Evolutionary conservation across 2,113 vertebrate genomes (phyloP).

Genomic region (Centropristis striata): DNA sequence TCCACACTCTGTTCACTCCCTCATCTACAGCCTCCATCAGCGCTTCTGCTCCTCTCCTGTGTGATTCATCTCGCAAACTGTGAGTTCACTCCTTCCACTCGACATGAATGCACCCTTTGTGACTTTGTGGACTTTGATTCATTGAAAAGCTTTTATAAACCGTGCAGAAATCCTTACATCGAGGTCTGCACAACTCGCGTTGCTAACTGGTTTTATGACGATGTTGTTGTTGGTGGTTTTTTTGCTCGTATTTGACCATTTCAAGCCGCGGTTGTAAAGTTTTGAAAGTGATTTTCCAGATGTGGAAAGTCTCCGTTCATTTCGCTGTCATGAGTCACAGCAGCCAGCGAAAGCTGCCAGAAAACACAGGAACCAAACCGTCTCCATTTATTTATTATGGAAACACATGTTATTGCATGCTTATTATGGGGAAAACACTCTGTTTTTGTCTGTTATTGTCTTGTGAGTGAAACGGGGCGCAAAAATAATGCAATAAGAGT

Average conservation of each 20-base stretch:
- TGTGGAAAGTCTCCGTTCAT: constrained; percentile 29
- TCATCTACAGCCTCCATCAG: constrained; percentile 44
- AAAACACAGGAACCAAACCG: neutral
- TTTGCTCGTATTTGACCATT: neutral
- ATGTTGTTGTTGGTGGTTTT: neutral
- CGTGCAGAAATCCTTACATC: neutral
- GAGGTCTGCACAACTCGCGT: neutral
- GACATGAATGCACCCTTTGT: neutral
- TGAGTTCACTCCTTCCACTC: constrained; percentile 46
- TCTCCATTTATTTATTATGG: neutral
- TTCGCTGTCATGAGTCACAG: constrained; percentile 19
- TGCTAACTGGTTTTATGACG: neutral
- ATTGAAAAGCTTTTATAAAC: neutral
- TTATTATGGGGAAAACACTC: neutral
- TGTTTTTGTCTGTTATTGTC: neutral
- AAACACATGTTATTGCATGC: neutral
- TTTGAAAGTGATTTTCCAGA: constrained; percentile 29
- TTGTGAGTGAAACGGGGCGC: neutral
- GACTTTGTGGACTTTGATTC: neutral
- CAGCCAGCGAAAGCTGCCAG: neutral
- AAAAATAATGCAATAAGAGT: neutral
- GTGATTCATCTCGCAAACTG: constrained; percentile 55
- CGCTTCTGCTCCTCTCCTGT: constrained; percentile 13
- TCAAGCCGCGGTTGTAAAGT: neutral
- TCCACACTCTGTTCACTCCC: constrained; percentile 31